Evolutionary conservation across 2,113 vertebrate species (phyloP).

Genomic region (Eolophus roseicapilla): DNA sequence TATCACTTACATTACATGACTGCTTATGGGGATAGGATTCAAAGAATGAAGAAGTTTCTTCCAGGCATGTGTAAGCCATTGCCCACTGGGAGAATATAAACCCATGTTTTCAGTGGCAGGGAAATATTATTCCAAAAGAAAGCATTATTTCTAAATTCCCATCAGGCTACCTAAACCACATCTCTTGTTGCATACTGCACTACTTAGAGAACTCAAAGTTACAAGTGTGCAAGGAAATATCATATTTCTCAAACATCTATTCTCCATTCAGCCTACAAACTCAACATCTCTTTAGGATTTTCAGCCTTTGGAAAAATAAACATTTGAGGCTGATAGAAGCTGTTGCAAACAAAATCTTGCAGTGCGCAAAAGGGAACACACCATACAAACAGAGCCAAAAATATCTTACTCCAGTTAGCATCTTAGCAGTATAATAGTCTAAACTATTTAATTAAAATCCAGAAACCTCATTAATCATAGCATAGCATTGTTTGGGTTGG

Average conservation of each 20-base stretch:
- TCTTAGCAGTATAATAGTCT: background rate
- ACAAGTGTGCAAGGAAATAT: background rate
- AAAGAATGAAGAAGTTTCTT: background rate
- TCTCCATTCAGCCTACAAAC: background rate
- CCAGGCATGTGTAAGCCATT: background rate
- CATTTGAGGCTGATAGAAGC: background rate
- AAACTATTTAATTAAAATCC: background rate
- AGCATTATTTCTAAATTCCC: background rate
- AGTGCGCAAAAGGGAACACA: background rate
- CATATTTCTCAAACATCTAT: background rate
- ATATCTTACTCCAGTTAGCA: background rate
- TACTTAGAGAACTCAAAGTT: background rate
- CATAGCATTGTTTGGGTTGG: too few species aligned
- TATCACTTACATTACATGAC: background rate
- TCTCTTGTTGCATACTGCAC: background rate
- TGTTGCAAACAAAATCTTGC: background rate
- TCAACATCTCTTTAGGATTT: background rate
- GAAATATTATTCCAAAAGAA: background rate
- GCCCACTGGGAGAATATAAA: background rate
- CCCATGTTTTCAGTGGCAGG: background rate
- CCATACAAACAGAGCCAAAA: accelerated
- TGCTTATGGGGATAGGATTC: background rate
- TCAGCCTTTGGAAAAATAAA: background rate
- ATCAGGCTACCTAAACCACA: background rate
- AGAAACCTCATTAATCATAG: background rate